Conservation (phyloP, 2,113 vertebrate genomes). For the Spea bombifrons region DNA sequence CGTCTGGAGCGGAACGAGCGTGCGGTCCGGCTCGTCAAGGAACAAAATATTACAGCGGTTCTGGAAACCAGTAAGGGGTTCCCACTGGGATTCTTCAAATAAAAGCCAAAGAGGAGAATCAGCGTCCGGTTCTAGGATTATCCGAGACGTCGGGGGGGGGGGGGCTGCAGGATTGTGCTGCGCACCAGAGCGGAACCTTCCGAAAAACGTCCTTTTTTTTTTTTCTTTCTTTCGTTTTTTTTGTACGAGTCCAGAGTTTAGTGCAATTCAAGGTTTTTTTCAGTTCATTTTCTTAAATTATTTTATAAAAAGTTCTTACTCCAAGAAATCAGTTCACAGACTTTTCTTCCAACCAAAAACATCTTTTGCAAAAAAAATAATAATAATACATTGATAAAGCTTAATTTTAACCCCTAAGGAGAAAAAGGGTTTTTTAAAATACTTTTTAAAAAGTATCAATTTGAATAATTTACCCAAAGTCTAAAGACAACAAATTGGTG, state of each 20-base stretch:
- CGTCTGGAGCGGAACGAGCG: constrained; percentile 57
- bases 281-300: constrained; percentile 1
- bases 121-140: no score
- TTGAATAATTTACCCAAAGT: no score
- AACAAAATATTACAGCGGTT: constrained; percentile 61
- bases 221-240: constrained; percentile 24
- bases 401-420: neutral
- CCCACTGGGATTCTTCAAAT: neutral
- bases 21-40: constrained; percentile 56
- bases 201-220: constrained; percentile 40
- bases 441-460: no score
- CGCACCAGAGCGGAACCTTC: constrained; percentile 12
- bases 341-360: constrained; percentile 31
- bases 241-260: constrained; percentile 38
- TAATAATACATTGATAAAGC: constrained; percentile 45
- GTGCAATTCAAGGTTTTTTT: constrained; percentile 50
- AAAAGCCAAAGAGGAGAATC: neutral
- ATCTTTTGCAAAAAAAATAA: neutral
- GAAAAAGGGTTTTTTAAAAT: neutral
- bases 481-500: no score
- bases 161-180: constrained; percentile 6
- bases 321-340: constrained; percentile 45
- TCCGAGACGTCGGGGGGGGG: neutral
- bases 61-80: constrained; percentile 40
- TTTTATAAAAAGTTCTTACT: constrained; percentile 44